Conservation (phyloP, 1,140 invertebrate species). For the Pseudomyrmex sp. region DNA sequence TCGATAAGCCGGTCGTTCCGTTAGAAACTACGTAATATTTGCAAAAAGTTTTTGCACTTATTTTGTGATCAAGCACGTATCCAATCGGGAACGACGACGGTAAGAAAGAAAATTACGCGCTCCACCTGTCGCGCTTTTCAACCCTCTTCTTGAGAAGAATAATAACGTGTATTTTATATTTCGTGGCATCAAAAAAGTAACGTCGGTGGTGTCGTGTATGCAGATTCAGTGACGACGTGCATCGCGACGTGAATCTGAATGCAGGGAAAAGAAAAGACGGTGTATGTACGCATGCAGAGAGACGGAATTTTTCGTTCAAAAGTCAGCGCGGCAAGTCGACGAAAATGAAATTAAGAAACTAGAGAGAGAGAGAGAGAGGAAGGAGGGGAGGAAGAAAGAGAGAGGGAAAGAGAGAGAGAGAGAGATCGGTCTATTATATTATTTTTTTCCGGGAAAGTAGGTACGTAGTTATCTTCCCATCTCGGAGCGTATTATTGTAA, state of each 20-base stretch:
- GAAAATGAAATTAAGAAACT: slow-evolving; percentile 71
- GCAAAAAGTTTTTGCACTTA: not conserved
- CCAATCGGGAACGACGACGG: slow-evolving; percentile 8
- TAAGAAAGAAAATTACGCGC: slow-evolving; percentile 37
- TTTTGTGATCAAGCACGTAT: slow-evolving; percentile 10
- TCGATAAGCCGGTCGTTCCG: too few relatives aligned
- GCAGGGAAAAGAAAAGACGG: not conserved
- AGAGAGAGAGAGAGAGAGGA: too few relatives aligned
- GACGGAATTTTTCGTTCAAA: slow-evolving; percentile 10
- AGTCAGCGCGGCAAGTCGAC: slow-evolving; percentile 5
- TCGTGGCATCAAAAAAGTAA: slow-evolving; percentile 26
- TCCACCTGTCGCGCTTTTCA: slow-evolving; percentile 2
- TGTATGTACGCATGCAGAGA: not conserved
- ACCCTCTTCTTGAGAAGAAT: slow-evolving; percentile 11
- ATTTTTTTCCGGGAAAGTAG: slow-evolving; percentile 26
- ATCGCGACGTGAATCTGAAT: slow-evolving; percentile 31
- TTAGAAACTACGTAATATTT: too few relatives aligned
- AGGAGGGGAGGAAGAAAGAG: not conserved
- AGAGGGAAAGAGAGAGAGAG: not conserved
- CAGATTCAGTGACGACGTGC: slow-evolving; percentile 30
- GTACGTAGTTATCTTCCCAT: slow-evolving; percentile 15
- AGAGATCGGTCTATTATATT: slow-evolving; percentile 48
- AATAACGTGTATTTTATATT: slow-evolving; percentile 44
- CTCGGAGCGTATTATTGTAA: slow-evolving; percentile 60
- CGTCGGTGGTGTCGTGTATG: slow-evolving; percentile 12